These are phyloP conservation scores for Melikaiella ostensackeni DNA, from an alignment of 2,888 invertebrate genomes.

Conservation along the genomic window DNA sequence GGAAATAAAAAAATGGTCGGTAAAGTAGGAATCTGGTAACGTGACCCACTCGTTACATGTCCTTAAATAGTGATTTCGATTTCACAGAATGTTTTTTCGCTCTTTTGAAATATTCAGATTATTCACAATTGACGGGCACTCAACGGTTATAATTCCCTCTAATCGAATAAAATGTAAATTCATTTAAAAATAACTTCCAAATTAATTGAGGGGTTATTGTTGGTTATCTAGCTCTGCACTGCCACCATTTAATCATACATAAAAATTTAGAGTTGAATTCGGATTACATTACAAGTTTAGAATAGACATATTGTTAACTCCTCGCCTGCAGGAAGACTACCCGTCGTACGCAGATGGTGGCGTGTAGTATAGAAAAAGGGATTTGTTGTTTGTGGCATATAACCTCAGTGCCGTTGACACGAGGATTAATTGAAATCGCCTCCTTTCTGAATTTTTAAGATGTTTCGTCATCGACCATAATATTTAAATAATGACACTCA, in stretches of 20 bases:
- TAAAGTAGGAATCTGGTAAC: too few relatives aligned
- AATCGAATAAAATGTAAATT: too few relatives aligned
- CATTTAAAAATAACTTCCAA: too few relatives aligned
- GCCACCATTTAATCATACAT: neutral
- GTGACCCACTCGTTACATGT: too few relatives aligned
- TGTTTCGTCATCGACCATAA: neutral
- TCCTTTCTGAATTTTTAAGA: neutral
- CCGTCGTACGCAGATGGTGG: conserved; percentile 6
- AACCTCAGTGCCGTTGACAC: neutral
- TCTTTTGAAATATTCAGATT: too few relatives aligned
- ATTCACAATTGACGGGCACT: too few relatives aligned
- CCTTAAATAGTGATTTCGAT: too few relatives aligned
- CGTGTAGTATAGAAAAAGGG: neutral
- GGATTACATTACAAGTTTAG: neutral
- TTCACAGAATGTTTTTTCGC: too few relatives aligned
- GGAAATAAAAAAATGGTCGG: too few relatives aligned
- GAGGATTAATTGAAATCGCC: neutral
- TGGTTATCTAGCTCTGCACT: too few relatives aligned
- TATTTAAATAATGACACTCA: neutral
- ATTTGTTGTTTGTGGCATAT: neutral
- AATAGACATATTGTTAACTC: neutral
- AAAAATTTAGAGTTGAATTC: neutral
- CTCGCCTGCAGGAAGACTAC: neutral
- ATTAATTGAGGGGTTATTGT: too few relatives aligned
- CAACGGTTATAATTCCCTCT: too few relatives aligned